Base-by-base conservation (phyloP, 2,888 invertebrate species). In the Alentia gelatinosa region DNA sequence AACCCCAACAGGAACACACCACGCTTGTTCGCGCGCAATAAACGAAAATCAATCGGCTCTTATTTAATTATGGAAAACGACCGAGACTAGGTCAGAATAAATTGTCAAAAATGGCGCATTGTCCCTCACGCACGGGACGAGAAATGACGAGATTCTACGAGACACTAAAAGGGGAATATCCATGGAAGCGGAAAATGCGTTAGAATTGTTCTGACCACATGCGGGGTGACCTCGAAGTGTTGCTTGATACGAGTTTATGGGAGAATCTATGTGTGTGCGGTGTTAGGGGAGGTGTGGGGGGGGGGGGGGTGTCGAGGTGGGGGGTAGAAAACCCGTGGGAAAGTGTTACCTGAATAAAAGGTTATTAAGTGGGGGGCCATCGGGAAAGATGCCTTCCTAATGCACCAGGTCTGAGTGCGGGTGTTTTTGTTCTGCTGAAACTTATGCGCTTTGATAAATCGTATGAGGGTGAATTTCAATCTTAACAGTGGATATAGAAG, bases 11-110 rank as follows among this genome's bases (percentile, higher is more conserved):
- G 26, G 68, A 4, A 68, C 12, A 30, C 12, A 30, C 30, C 68
- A 68, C 30, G 30, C n/a, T 30, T 68, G 30, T 68, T 68, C 68
- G 68, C 30, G 68, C 68, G 68, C 30, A 68, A 68, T 68, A 68
- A 68, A 68, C 68, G 68, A 68, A 68, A 68, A 68, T 68, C 68
- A 68, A 68, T 68, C 68, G 68, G 30, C 68, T 68, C 26, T 68
- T 68, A 68, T 68, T 68, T 68, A 68, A 68, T 68, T 68, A 68
- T 68, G 68, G 68, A 68, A 68, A 68, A 30, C 30, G 26, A 30
- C 30, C 9, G 26, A 68, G 68, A 68, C n/a, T 68, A 15, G 68
- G 68, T 68, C 68, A 68, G 68, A 30, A 30, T 30, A 26, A 68
- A 26, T 68, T 68, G 68, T 68, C 68, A 68, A 68, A n/a, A 68